Percentiles rank a stretch among this genome's conserved stretches.
Evolutionary conservation across 2,888 invertebrate genomes (phyloP).

Genomic region (Pyralis farinalis): DNA sequence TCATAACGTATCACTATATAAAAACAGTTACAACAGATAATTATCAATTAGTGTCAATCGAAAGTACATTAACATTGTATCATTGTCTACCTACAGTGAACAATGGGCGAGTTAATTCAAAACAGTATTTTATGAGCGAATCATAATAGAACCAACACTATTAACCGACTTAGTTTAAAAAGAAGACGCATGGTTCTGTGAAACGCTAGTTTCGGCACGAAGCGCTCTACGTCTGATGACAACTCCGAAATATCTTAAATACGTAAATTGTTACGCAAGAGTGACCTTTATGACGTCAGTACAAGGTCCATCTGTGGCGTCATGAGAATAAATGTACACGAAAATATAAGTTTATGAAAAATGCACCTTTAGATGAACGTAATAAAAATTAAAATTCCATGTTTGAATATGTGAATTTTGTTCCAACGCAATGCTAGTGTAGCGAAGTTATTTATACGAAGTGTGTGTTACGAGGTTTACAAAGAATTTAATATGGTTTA

Average conservation of each 20-base stretch:
- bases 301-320: conserved; percentile 31
- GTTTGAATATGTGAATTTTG: conserved; percentile 33
- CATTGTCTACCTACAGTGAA: conserved; percentile 22
- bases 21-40: too few relatives aligned
- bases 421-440: conserved; percentile 45
- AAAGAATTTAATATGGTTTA: conserved; percentile 71
- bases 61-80: conserved; percentile 11
- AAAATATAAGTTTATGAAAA: conserved; percentile 34
- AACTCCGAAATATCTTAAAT: conserved; percentile 49
- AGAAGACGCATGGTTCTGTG: conserved; percentile 66
- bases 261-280: conserved; percentile 29
- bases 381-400: conserved; percentile 49
- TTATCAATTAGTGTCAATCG: conserved; percentile 33
- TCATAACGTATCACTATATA: too few relatives aligned
- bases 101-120: conserved; percentile 27
- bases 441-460: conserved; percentile 56
- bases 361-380: conserved; percentile 33
- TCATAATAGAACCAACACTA: conserved; percentile 47
- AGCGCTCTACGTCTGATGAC: conserved; percentile 59
- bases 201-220: conserved; percentile 77
- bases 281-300: conserved; percentile 27
- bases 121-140: conserved; percentile 36
- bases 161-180: conserved; percentile 62
- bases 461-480: conserved; percentile 67
- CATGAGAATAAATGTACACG: conserved; percentile 20